Conservation (phyloP, 2,113 vertebrate genomes). For the Puntigrus tetrazona region DNA sequence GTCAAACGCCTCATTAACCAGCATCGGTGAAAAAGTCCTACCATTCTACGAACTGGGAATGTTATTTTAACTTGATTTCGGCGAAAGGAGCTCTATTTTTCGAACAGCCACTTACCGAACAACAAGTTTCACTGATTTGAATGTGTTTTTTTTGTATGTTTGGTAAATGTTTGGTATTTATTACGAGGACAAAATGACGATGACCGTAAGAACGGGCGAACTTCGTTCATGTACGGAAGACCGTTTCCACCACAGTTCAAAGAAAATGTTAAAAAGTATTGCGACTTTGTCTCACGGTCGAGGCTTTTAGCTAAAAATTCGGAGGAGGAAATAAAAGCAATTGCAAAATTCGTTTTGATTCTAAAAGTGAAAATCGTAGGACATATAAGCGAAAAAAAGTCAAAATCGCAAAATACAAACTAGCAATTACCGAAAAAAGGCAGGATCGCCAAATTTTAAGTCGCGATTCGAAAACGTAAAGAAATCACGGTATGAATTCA, state of each 20-base stretch:
- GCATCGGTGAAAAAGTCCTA: not conserved
- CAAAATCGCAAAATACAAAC: not conserved
- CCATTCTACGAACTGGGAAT: constrained; percentile 14
- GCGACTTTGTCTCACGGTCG: not conserved
- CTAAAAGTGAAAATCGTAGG: no score
- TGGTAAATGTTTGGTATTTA: constrained; percentile 22
- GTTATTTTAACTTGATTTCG: constrained; percentile 25
- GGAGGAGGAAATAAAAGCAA: no score
- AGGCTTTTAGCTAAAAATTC: no score
- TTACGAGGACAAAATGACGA: not conserved
- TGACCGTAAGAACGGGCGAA: not conserved
- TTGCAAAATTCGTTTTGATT: no score
- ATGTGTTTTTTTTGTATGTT: constrained; percentile 22
- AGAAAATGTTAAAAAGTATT: not conserved
- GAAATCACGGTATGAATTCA: no score
- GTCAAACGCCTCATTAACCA: constrained; percentile 38
- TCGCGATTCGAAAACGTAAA: no score
- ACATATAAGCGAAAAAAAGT: not conserved
- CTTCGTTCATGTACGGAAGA: not conserved
- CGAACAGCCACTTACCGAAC: constrained; percentile 1
- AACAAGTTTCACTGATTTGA: constrained; percentile 5
- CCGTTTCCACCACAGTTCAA: not conserved
- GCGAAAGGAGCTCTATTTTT: constrained; percentile 46
- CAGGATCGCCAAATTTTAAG: no score
- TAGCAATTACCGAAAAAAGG: not conserved